A percentile compares a stretch with the other conserved stretches of the same genome.
phyloP scores from a whole-genome alignment of 2,113 vertebrate species.

The Lathamus discolor region DNA sequence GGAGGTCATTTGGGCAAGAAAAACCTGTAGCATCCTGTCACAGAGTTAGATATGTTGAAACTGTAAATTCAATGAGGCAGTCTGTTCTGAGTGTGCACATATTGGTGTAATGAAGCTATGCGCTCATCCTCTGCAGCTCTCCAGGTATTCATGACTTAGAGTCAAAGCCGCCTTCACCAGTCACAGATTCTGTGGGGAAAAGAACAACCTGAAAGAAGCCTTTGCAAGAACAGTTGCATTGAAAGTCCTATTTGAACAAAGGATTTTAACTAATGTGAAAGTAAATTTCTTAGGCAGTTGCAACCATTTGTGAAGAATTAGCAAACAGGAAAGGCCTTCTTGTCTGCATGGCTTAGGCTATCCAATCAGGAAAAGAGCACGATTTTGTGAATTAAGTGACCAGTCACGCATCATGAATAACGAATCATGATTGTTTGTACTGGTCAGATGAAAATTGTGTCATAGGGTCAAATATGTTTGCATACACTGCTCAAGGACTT shows the following conservation, averaged over 20 bases:
- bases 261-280: not conserved
- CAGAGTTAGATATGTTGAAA: not conserved
- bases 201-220: not conserved
- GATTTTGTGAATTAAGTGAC: not conserved
- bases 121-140: not conserved
- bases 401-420: not conserved
- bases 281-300: not conserved
- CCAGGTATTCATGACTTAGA: not conserved
- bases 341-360: not conserved
- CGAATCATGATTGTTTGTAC: not conserved
- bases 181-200: not conserved
- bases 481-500: conserved; percentile 25
- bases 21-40: not conserved
- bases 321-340: not conserved
- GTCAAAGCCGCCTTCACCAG: fast-evolving
- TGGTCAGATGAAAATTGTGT: not conserved
- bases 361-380: not conserved
- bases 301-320: not conserved
- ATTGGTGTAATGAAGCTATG: not conserved
- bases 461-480: conserved; percentile 47
- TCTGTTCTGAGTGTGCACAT: not conserved
- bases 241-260: not conserved
- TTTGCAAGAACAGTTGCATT: not conserved
- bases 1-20: not conserved
- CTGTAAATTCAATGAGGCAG: not conserved